Evolutionary conservation across 2,888 invertebrate genomes (phyloP).

Genomic region (Hermodice carunculata): DNA sequence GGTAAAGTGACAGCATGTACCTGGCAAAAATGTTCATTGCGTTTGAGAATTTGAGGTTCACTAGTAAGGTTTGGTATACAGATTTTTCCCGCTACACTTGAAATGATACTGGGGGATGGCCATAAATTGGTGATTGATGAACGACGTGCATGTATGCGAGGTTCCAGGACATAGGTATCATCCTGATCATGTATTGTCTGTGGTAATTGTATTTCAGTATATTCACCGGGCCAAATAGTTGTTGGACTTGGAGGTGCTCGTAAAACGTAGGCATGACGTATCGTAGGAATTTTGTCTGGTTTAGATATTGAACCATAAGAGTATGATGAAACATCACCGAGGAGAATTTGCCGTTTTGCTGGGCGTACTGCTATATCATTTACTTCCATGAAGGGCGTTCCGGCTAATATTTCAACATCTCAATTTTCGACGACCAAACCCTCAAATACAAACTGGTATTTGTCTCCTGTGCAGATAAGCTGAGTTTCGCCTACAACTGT

Average conservation of each 20-base stretch:
- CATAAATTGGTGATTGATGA: no score
- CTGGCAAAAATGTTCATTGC: no score
- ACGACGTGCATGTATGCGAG: no score
- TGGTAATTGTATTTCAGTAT: neutral
- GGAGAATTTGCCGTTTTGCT: conserved; percentile 28
- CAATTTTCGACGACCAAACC: conserved; percentile 35
- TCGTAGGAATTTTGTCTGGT: neutral
- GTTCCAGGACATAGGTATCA: neutral
- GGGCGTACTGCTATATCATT: conserved; percentile 43
- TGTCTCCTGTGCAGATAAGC: neutral
- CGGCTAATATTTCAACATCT: conserved; percentile 38
- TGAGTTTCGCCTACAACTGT: conserved; percentile 31
- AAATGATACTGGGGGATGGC: no score
- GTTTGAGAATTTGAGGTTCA: conserved; percentile 15
- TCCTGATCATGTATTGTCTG: neutral
- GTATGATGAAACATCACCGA: neutral
- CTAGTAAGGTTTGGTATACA: conserved; percentile 28
- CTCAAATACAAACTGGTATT: conserved; percentile 4
- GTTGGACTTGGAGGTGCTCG: neutral
- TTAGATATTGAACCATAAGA: neutral
- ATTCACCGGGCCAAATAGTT: neutral
- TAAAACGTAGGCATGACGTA: neutral
- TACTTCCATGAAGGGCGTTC: conserved; percentile 40
- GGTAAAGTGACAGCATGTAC: no score
- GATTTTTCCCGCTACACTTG: no score